Evolutionary conservation across 2,113 vertebrate genomes (phyloP).

Genomic region (Lepisosteus oculatus): DNA sequence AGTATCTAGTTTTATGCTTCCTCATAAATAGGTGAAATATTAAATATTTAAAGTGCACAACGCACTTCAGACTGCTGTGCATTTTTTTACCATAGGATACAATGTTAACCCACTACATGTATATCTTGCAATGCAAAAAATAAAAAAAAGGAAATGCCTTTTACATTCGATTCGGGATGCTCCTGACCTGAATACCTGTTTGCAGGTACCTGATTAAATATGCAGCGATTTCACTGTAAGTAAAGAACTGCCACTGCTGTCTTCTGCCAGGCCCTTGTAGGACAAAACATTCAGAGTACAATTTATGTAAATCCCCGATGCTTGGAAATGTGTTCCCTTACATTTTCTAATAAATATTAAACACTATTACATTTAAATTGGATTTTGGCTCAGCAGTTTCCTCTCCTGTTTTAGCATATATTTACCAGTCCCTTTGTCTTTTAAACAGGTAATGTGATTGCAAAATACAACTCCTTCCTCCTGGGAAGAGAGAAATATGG

Average conservation of each 20-base stretch:
- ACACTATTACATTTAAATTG: constrained; percentile 73
- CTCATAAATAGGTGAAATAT: constrained; percentile 46
- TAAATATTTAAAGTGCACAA: constrained; percentile 45
- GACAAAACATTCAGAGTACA: constrained; percentile 59
- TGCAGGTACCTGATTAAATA: constrained; percentile 33
- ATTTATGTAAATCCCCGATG: constrained; percentile 70
- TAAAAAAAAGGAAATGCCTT: too few relatives aligned
- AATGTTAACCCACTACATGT: not conserved
- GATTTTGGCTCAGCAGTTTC: constrained; percentile 53
- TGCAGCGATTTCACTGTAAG: constrained; percentile 24
- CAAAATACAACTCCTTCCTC: constrained; percentile 54
- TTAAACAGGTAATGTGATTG: constrained; percentile 64
- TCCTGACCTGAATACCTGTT: constrained; percentile 16
- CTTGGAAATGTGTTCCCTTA: constrained; percentile 63
- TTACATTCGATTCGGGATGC: too few relatives aligned
- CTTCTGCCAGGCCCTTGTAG: constrained; percentile 35
- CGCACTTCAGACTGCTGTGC: not conserved
- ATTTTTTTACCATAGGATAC: not conserved
- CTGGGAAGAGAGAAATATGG: constrained; percentile 38
- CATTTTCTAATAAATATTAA: constrained; percentile 79
- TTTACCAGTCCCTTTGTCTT: constrained; percentile 54
- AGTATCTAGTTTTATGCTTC: constrained; percentile 25
- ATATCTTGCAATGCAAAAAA: too few relatives aligned
- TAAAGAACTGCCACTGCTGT: constrained; percentile 34
- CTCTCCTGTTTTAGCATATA: constrained; percentile 63